Base-by-base conservation (phyloP, 2,888 invertebrate genomes). In the Melikaiella ostensackeni region DNA sequence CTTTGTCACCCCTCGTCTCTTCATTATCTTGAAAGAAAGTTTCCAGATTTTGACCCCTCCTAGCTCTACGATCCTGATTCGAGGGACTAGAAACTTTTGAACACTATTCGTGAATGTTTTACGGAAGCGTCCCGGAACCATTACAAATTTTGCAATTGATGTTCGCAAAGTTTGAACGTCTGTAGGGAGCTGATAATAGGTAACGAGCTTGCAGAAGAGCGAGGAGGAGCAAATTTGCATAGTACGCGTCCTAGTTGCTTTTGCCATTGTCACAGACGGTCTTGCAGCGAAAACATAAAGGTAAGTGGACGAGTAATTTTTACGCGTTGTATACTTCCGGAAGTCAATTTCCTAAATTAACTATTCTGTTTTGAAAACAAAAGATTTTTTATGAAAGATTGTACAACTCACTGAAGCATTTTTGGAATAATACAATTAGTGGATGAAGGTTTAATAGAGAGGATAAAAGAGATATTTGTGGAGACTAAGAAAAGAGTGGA, bases 101-200 rank as follows among this genome's bases (percentile, higher is more conserved):
- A 55, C 70, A 70, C 27, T 70, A 70, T 70, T 70, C 70, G 70
- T 70, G 70, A 70, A 70, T 70, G 70, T 70, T 70, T 70, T 70
- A 70, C 70, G 70, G 70, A 70, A 70, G 70, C 55, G 50, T 70
- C 50, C 70, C 70, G 70, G 70, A 70, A 70, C 50, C 70, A 70
- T 70, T 70, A 70, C 50, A 70, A 70, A 70, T 70, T 70, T 70
- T 70, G 70, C 70, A 70, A 70, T 70, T 70, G 70, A 70, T 70
- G 70, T 50, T 70, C 70, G 50, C 30, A 70, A 70, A 70, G 70
- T 70, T 70, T 33, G 50, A 70, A 50, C 70, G 50, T 70, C 70
- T 50, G 46, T 33, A 46, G 46, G 50, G 70, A 70, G 50, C 70
- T 70, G 70, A 70, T 70, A 50, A 70, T 70, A 70, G 70, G 70